phyloP scores from a whole-genome alignment of 2,888 invertebrate genomes.

The Chydorus sphaericus region DNA sequence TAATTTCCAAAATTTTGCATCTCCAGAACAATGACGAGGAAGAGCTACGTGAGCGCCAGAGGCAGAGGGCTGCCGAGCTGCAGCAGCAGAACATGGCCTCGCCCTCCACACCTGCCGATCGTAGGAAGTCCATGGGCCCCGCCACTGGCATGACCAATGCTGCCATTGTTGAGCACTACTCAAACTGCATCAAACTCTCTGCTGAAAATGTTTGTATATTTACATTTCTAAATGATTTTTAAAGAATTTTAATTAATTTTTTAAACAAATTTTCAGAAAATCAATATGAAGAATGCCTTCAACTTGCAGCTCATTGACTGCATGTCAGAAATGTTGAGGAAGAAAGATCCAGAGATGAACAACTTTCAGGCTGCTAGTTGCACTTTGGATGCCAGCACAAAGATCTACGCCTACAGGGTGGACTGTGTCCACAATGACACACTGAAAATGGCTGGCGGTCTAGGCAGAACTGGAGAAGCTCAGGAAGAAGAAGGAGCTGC shows the following conservation, averaged over 20 bases:
- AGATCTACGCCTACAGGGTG: constrained; percentile 74
- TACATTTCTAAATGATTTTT: not conserved
- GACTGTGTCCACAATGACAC: constrained; percentile 70
- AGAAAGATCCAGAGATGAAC: constrained; percentile 52
- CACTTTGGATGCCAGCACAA: constrained; percentile 72
- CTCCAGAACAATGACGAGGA: constrained; percentile 26
- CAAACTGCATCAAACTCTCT: constrained; percentile 60
- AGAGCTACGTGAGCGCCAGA: constrained; percentile 25
- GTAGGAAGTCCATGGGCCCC: constrained; percentile 24
- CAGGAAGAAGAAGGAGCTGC: not conserved
- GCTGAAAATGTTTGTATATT: constrained; percentile 51
- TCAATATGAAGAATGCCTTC: constrained; percentile 79
- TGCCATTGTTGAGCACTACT: constrained; percentile 44
- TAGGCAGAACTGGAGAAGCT: constrained; percentile 28
- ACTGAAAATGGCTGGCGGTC: constrained; percentile 56
- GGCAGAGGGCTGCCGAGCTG: constrained; percentile 23
- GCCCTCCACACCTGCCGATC: constrained; percentile 22
- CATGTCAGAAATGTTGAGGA: constrained; percentile 56
- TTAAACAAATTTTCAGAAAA: constrained; percentile 44
- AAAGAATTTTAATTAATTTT: not conserved
- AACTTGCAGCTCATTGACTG: constrained; percentile 72
- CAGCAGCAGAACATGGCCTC: constrained; percentile 19
- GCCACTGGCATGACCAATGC: constrained; percentile 34
- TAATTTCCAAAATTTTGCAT: not conserved
- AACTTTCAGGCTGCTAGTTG: constrained; percentile 55